These are phyloP conservation scores for Spheniscus mendiculus DNA, from an alignment of 2,113 vertebrate genomes.

Conservation along the genomic window DNA sequence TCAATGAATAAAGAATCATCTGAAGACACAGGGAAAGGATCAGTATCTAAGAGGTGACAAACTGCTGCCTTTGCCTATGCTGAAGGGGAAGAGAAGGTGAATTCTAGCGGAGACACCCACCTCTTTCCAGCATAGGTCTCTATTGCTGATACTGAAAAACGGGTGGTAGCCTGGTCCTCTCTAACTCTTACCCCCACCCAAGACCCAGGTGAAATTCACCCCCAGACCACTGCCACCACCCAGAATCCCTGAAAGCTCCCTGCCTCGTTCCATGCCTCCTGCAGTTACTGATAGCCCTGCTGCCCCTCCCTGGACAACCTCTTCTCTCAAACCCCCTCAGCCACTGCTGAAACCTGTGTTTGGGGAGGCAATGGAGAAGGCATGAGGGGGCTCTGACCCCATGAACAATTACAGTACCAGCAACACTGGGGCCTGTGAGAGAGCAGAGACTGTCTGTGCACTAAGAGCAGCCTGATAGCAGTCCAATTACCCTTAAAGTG, in stretches of 20 bases:
- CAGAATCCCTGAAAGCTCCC: neutral
- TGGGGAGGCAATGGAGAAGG: neutral
- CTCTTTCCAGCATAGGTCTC: neutral
- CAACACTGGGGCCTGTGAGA: neutral
- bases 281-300: neutral
- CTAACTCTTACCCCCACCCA: neutral
- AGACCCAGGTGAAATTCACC: neutral
- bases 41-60: neutral
- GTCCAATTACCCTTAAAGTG: neutral
- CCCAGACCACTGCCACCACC: neutral
- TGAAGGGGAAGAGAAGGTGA: neutral
- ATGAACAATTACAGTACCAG: fast-evolving
- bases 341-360: neutral
- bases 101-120: neutral
- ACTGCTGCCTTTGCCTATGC: neutral
- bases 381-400: too few relatives aligned
- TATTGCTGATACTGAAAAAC: neutral
- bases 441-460: neutral
- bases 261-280: neutral
- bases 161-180: neutral
- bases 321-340: neutral
- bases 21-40: neutral
- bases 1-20: neutral
- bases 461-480: neutral
- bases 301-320: neutral